Conservation (phyloP, 2,888 invertebrate genomes). For the Cylindroiulus punctatus region DNA sequence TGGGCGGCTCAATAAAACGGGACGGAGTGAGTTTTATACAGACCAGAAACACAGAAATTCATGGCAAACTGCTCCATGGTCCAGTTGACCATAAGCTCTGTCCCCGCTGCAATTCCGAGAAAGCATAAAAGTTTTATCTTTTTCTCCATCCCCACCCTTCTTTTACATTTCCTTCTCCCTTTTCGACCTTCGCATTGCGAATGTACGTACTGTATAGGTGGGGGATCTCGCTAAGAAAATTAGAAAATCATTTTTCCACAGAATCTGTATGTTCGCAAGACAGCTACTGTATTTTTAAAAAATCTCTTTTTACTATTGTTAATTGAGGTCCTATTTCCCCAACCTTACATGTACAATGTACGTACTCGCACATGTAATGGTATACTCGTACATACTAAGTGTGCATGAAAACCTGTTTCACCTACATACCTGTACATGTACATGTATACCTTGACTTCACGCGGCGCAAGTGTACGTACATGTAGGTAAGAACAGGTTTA, state of each 20-base stretch:
- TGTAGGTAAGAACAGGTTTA: too few species aligned
- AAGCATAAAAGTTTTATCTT: slow-evolving; percentile 40
- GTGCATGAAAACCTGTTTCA: not conserved
- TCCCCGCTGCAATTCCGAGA: slow-evolving; percentile 40
- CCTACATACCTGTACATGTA: too few species aligned
- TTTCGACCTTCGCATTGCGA: not conserved
- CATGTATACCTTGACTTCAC: too few species aligned
- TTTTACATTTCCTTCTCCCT: slow-evolving; percentile 29
- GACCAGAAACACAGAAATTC: not conserved
- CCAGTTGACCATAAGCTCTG: slow-evolving; percentile 41
- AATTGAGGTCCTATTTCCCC: not conserved
- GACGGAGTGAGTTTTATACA: not conserved
- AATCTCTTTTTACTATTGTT: not conserved
- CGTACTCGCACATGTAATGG: not conserved
- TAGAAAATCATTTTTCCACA: not conserved
- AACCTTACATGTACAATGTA: not conserved
- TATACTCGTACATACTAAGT: not conserved
- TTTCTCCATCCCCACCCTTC: not conserved
- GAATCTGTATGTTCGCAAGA: slow-evolving; percentile 30
- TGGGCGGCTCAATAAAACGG: not conserved
- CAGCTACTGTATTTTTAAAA: not conserved
- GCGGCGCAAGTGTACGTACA: too few species aligned
- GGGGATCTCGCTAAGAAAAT: not conserved
- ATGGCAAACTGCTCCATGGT: slow-evolving; percentile 43
- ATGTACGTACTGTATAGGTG: too few species aligned